phyloP scores from a whole-genome alignment of 2,888 invertebrate genomes.

The Buathra laborator region DNA sequence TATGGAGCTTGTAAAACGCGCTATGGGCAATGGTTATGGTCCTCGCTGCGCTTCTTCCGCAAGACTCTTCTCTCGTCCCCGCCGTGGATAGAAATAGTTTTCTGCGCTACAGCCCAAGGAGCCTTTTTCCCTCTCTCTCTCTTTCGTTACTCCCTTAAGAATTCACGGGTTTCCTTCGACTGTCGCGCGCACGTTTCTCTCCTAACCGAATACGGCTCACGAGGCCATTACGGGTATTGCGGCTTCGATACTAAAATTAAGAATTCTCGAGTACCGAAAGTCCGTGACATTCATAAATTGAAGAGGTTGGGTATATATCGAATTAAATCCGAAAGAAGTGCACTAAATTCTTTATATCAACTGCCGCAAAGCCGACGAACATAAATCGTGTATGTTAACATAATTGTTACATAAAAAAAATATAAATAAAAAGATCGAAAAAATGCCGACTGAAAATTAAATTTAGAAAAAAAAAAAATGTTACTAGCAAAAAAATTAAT shows the following conservation, averaged over 20 bases:
- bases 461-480: too few species aligned
- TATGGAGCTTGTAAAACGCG: conserved; percentile 52
- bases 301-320: not conserved
- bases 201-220: not conserved
- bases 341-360: not conserved
- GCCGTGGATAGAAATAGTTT: conserved; percentile 9
- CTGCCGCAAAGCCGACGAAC: not conserved
- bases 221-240: not conserved
- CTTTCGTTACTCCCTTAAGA: conserved; percentile 10
- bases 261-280: conserved; percentile 9
- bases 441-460: too few species aligned
- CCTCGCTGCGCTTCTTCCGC: conserved; percentile 18
- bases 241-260: conserved; percentile 16
- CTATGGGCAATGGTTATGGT: conserved; percentile 50
- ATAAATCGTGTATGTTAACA: too few species aligned
- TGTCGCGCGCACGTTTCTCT: not conserved
- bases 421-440: too few species aligned
- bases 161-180: conserved; percentile 24
- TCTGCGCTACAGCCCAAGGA: not conserved
- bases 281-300: not conserved
- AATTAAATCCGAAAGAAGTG: not conserved
- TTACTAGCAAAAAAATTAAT: too few species aligned
- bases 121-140: not conserved
- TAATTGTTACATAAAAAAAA: too few species aligned
- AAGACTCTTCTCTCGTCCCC: not conserved